Percentiles rank a stretch among this genome's conserved stretches.
Conservation (phyloP, 2,113 vertebrate species). For the Hystrix brachyura region DNA sequence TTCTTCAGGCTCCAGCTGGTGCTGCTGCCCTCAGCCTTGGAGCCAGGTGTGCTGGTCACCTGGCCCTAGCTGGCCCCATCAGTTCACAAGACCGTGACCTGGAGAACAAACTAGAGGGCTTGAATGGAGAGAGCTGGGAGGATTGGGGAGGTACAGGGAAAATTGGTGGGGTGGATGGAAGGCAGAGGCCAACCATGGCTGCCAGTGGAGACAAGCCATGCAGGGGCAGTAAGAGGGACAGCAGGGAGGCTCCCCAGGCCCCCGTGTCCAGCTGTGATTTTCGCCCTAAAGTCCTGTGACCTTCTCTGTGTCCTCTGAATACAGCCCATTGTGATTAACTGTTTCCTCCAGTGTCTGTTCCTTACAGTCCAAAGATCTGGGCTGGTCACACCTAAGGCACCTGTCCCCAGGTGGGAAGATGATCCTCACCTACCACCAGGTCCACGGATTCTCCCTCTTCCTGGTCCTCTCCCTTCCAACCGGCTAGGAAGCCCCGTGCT, state of each 20-base stretch:
- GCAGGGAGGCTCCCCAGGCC: too few relatives aligned
- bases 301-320: background rate
- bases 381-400: fast-evolving
- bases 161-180: fast-evolving
- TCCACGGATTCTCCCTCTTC: background rate
- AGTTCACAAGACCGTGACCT: background rate
- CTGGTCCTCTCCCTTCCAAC: fast-evolving
- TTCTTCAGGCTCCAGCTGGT: background rate
- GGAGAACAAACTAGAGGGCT: too few relatives aligned
- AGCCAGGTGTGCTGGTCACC: background rate
- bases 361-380: background rate
- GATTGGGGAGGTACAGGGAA: background rate
- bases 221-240: background rate
- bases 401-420: background rate
- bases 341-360: background rate
- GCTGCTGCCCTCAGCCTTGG: background rate
- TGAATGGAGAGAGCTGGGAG: background rate
- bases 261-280: fast-evolving
- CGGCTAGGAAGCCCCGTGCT: too few relatives aligned
- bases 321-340: background rate
- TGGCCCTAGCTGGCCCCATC: background rate
- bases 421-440: background rate
- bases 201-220: background rate
- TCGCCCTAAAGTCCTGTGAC: too few relatives aligned
- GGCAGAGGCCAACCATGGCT: background rate